Evolutionary conservation across 2,113 vertebrate species (phyloP).

Genomic region (Cygnus buccinator): DNA sequence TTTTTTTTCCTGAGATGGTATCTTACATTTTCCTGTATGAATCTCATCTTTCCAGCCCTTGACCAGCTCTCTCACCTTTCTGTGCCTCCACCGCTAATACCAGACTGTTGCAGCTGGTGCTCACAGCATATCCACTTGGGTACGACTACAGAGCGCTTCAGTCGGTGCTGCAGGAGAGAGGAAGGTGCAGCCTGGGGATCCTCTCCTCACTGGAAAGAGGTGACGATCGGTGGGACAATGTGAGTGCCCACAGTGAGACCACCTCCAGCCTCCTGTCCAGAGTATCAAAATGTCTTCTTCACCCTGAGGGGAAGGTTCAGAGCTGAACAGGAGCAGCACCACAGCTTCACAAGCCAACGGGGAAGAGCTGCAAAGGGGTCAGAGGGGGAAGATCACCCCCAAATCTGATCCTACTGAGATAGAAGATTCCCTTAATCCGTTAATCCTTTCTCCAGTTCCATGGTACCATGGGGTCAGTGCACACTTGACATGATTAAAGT

Average conservation of each 20-base stretch:
- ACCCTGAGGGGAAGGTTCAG: background rate
- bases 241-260: background rate
- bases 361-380: constrained; percentile 27
- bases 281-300: background rate
- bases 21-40: background rate
- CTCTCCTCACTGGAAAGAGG: background rate
- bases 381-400: constrained; percentile 57
- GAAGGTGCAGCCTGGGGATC: background rate
- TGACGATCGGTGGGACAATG: background rate
- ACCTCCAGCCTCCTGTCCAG: background rate
- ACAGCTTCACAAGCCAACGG: background rate
- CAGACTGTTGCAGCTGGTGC: background rate
- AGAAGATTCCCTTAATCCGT: constrained; percentile 57
- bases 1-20: background rate
- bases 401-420: constrained; percentile 41
- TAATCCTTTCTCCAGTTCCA: constrained; percentile 52
- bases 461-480: constrained; percentile 53
- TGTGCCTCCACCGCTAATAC: background rate
- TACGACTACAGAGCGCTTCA: rapidly evolving
- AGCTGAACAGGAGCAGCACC: background rate
- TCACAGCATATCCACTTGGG: background rate
- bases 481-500: constrained; percentile 65
- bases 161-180: background rate
- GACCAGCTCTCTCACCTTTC: constrained; percentile 26
- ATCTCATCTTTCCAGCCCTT: background rate